Evolutionary conservation across 1,140 invertebrate genomes (phyloP).

Genomic region (Conopomorpha cramerella): DNA sequence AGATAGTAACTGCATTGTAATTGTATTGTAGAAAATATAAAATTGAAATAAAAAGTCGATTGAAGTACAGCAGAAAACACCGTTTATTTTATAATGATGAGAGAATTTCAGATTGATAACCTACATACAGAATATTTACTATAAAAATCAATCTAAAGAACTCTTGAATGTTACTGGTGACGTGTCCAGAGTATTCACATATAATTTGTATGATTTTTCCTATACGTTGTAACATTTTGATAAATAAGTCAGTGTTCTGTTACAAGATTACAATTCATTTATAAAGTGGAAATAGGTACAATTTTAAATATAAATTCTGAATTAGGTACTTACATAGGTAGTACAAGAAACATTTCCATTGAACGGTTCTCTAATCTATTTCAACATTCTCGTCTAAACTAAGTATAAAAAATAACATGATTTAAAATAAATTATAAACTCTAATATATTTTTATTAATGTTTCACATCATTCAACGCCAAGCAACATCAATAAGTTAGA

Average conservation of each 20-base stretch:
- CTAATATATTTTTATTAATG: constrained; percentile 33
- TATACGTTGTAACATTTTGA: constrained; percentile 27
- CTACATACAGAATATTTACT: constrained; percentile 60
- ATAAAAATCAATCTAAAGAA: constrained; percentile 57
- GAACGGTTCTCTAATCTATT: constrained; percentile 40
- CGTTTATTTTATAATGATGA: constrained; percentile 65
- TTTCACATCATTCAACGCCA: constrained; percentile 44
- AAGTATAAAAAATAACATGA: constrained; percentile 46
- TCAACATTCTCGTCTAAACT: constrained; percentile 47
- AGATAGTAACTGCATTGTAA: too few species aligned
- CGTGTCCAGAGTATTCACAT: constrained; percentile 37
- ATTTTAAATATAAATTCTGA: constrained; percentile 37
- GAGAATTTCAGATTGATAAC: constrained; percentile 63
- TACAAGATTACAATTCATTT: constrained; percentile 47
- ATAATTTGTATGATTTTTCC: constrained; percentile 33
- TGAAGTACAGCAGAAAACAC: constrained; percentile 64
- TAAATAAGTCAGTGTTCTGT: constrained; percentile 26
- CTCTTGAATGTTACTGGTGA: constrained; percentile 45
- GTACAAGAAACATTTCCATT: constrained; percentile 28
- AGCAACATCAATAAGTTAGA: constrained; percentile 39
- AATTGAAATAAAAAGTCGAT: too few species aligned
- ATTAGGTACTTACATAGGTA: constrained; percentile 32
- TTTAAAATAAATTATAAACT: constrained; percentile 35
- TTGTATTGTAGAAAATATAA: too few species aligned
- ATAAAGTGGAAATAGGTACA: constrained; percentile 33